Base-by-base conservation (phyloP, 2,797 vertebrate species). In the Lacerta viridis region DNA sequence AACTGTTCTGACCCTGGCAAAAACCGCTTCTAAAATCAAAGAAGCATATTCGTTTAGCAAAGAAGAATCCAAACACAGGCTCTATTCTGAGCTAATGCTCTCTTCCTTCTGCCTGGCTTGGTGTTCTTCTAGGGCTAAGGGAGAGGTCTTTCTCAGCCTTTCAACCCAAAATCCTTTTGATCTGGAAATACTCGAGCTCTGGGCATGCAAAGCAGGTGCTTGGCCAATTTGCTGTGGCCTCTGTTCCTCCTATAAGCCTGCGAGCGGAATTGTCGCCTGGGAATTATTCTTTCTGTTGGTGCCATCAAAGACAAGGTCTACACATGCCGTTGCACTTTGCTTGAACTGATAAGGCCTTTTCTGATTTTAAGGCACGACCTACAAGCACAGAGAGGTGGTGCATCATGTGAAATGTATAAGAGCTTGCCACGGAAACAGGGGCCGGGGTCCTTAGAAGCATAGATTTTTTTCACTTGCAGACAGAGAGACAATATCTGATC, bases 391-490 rank as follows among this genome's bases (percentile, higher is more conserved):
- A 84, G 80, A 84, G 80, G 84, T 55, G 4, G 41, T 43, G 0
- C 0, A 3, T 43, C 50, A 87, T 83, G 43, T 55, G 83, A 92
- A 88, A 92, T 90, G 88, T 9, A 90, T 83, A 77, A 92, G 85
- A 72, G 43, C 75, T 71, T 80, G 43, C 87, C 78, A 77, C 33
- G 75, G 25, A 6, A 61, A 80, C 1, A 0, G 50, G 82, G 74
- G 82, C 85, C n/a, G 46, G 33, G 55, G 55, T 36, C 15, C n/a
- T 80, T 69, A 50, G 11, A 25, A 72, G 29, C 27, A 59, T 3
- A 72, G 46, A 80, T 59, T 11, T 64, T 18, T 64, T 64, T 80
- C 41, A 33, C 78, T 61, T 8, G 2, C 17, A 13, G 17, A 80
- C 41, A 41, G 71, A 90, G 85, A 20, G 3, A 27, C 64, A 71